Evolutionary conservation across 2,113 vertebrate species (phyloP), one percentile per base, ranked within the genome.

Genomic region (Syrrhaptes paradoxus): DNA sequence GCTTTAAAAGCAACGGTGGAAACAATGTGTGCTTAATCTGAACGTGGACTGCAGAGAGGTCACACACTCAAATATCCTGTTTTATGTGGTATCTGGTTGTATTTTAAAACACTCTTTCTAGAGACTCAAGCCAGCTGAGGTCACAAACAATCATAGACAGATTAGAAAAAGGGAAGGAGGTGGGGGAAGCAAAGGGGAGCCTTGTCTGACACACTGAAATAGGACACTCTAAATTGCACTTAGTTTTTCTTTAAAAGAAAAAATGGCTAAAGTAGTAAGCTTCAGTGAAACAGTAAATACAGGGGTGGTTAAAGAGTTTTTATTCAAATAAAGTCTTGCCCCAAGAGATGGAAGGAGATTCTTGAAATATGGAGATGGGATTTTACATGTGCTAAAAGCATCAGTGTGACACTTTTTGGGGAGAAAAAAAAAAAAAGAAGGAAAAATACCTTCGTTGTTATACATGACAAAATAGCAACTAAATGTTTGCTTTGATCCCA

Each of bases 401-500:
- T 97, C 66, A 74, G 67, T 92, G 74, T 97, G 96, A 96, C 97
- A 96, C 95, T 95, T 97, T 91, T 95, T 90, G 75, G 87, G 7
- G 24, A 11, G 38, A 38, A 38, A 10, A 48, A 80, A 67, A 85
- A 70, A 57, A 66, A 55, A 5, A 1, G 0, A 16, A 7, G 70
- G 24, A 2, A 1, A 22, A 95, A 95, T 89, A 95, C 93, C 91
- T 96, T 96, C 67, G 58, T 97, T 95, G 91, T 94, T 95, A 85
- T 77, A 96, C 89, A 96, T 77, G 92, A 97, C 92, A 96, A 97
- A 97, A 96, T 91, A 96, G 93, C 95, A 93, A 96, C 88, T 96
- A 95, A 97, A 96, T 96, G 95, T 96, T 96, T 98, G 98, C 95
- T 98, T 96, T 98, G 98, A 97, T 95, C 95, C 98, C 98, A 98